These are phyloP conservation scores for Nephrotoma flavescens DNA, from an alignment of 2,888 invertebrate species.

Conservation along the genomic window DNA sequence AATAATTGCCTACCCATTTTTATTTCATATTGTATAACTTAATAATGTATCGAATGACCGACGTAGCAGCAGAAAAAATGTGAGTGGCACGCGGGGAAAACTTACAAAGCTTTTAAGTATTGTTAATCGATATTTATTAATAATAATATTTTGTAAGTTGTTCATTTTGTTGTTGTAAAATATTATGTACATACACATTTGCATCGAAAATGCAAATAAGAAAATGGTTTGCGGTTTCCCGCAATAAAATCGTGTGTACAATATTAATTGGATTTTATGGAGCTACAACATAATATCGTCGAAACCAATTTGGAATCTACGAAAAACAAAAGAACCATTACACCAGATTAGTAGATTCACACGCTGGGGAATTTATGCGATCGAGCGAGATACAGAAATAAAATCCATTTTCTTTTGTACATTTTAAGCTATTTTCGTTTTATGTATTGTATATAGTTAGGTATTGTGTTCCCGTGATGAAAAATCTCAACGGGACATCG, in stretches of 20 bases:
- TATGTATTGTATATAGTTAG: not conserved
- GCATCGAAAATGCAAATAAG: not conserved
- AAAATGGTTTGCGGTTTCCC: not conserved
- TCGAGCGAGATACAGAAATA: not conserved
- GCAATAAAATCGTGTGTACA: not conserved
- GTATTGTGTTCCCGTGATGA: not conserved
- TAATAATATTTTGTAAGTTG: not conserved
- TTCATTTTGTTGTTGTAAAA: not conserved
- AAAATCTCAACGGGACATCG: not conserved
- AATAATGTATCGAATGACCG: too few species aligned
- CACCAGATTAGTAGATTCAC: not conserved
- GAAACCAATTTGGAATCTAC: not conserved
- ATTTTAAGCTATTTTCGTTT: not conserved
- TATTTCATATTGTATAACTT: too few species aligned
- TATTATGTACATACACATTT: not conserved
- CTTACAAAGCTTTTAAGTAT: not conserved
- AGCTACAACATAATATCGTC: not conserved
- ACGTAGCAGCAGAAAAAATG: too few species aligned
- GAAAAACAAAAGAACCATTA: not conserved
- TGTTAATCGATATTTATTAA: not conserved
- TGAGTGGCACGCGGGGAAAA: not conserved
- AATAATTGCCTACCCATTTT: too few species aligned
- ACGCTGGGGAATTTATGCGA: not conserved
- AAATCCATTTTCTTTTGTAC: not conserved
- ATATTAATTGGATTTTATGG: not conserved